A percentile compares a stretch with the other conserved stretches of the same genome.
Evolutionary conservation across 1,140 invertebrate species (phyloP).

Genomic region (Nixonia krombeini): DNA sequence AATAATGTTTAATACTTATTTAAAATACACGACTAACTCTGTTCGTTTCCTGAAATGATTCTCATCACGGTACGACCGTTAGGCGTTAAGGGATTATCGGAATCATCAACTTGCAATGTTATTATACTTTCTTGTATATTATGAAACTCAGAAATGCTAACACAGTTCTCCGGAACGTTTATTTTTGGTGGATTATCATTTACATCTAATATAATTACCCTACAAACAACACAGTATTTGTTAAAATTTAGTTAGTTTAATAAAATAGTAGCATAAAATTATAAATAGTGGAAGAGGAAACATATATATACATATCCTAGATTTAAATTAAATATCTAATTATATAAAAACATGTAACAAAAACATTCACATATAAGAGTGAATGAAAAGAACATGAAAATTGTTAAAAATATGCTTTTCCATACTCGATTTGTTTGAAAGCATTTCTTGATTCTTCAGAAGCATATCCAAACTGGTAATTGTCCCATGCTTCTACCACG

Average conservation of each 20-base stretch:
- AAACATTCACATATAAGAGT: no score
- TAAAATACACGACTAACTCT: no score
- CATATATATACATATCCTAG: no score
- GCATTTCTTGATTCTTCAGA: slow-evolving; percentile 91
- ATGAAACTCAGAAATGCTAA: slow-evolving; percentile 90
- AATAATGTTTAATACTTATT: no score
- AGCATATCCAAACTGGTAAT: slow-evolving; percentile 93
- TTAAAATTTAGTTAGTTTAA: no score
- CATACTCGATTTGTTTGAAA: slow-evolving; percentile 92
- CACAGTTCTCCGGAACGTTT: slow-evolving; percentile 78
- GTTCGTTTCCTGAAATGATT: slow-evolving; percentile 82
- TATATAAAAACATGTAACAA: no score
- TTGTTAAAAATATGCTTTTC: no score
- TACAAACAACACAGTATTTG: slow-evolving; percentile 59
- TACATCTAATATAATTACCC: slow-evolving; percentile 82
- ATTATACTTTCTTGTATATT: slow-evolving; percentile 83
- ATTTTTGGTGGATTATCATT: slow-evolving; percentile 88
- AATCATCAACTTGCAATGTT: slow-evolving; percentile 83
- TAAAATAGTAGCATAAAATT: no score
- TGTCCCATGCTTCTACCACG: slow-evolving; percentile 94
- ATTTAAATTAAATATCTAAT: no score
- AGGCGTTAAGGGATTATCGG: slow-evolving; percentile 83
- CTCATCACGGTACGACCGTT: slow-evolving; percentile 85
- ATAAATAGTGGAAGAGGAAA: no score
- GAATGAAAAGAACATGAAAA: no score